Percentiles rank a stretch among this genome's conserved stretches.
Evolutionary conservation across 2,797 vertebrate species (phyloP).

Genomic region (Fratercula arctica): DNA sequence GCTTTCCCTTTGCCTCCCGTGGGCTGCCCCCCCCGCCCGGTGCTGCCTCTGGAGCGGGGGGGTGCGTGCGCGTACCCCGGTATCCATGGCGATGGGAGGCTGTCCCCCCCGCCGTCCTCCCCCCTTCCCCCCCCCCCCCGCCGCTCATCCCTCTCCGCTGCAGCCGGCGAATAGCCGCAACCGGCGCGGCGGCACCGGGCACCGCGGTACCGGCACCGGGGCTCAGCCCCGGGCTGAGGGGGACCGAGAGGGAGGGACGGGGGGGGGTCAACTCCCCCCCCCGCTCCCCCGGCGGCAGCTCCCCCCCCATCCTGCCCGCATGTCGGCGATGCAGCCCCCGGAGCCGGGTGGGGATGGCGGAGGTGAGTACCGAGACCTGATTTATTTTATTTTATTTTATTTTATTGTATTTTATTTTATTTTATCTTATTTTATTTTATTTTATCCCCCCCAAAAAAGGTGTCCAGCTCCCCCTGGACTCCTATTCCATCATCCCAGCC

Average conservation of each 20-base stretch:
- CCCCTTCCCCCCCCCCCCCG: background rate
- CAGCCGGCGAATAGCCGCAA: slow-evolving; percentile 16
- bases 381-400: background rate
- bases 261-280: background rate
- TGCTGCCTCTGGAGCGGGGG: background rate
- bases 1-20: background rate
- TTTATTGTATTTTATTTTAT: too few relatives aligned
- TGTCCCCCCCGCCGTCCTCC: background rate
- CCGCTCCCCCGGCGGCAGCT: background rate
- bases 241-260: background rate
- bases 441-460: accelerated
- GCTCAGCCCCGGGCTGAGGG: background rate
- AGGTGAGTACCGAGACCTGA: background rate
- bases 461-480: background rate
- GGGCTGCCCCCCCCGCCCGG: background rate
- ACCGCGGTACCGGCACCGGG: background rate
- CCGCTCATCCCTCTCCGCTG: background rate
- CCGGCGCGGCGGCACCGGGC: background rate
- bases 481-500: background rate
- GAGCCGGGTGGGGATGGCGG: background rate
- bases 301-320: background rate
- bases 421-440: background rate
- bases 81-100: slow-evolving; percentile 56
- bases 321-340: background rate
- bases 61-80: background rate